These are phyloP conservation scores for Pteromalus puparum DNA, from an alignment of 1,140 invertebrate genomes.

Conservation along the genomic window DNA sequence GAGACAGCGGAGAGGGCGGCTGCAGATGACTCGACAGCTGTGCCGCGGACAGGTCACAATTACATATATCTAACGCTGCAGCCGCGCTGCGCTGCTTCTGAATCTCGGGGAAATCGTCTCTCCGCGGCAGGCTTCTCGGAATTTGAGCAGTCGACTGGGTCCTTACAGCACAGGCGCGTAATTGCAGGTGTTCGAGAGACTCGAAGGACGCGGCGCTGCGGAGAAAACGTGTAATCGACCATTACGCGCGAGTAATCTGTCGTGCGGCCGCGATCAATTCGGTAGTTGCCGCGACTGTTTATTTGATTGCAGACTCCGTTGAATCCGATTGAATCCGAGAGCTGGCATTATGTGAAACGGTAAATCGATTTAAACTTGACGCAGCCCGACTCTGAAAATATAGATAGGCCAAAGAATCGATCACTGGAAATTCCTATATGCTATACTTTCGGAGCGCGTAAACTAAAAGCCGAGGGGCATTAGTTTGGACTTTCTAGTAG, in stretches of 20 bases:
- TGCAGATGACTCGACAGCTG: neutral
- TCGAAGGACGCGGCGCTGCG: no score
- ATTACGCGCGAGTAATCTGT: neutral
- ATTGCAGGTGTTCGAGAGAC: neutral
- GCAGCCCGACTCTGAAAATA: no score
- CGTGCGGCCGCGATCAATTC: neutral
- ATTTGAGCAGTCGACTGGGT: neutral
- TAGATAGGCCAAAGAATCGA: no score
- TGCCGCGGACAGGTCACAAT: neutral
- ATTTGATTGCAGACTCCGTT: neutral
- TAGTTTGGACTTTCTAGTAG: no score
- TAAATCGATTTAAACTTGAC: neutral
- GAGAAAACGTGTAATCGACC: slow-evolving; percentile 14
- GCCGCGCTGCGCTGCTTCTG: neutral
- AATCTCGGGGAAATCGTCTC: neutral
- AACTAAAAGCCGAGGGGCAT: no score
- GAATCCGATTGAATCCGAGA: neutral
- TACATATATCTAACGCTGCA: neutral
- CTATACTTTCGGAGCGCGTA: no score
- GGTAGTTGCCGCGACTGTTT: neutral
- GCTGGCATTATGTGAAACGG: neutral
- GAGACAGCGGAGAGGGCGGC: neutral
- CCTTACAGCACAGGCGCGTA: neutral
- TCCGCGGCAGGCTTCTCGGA: neutral
- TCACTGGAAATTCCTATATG: no score